Evolutionary conservation across 2,797 vertebrate species (phyloP), one percentile per base, ranked within the genome.

Genomic region (Sebastolobus alascanus): DNA sequence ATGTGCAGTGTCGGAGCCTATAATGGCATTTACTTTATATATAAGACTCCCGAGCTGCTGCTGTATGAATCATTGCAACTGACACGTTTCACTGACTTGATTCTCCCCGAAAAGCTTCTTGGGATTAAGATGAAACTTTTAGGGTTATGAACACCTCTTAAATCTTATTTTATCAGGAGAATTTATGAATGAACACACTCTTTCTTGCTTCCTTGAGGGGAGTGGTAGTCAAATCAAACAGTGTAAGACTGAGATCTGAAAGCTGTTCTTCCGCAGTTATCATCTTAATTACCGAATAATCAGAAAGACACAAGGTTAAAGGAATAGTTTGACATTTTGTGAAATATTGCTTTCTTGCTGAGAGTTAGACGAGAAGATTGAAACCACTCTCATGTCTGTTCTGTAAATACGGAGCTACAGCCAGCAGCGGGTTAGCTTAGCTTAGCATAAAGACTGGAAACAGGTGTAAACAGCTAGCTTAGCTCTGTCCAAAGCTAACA

Each of bases 21-120:
- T 87, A 77, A 85, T 78, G 78, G 38, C 76, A 73, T 77, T 72
- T 61, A 25, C n/a, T 75, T 68, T 33, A 72, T 68, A 66, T 33
- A 66, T 33, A 46, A 67, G 55, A 65, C 27, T 68, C 56, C 63
- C 35, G 5, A 38, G 58, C 46, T 68, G 68, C 73, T 59, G 59
- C 67, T 50, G 64, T 29, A 66, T 75, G 3, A 70, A 16, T 27
- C 20, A 18, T 33, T 25, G 78, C 22, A 55, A 38, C 20, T 37
- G 10, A 75, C 35, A 63, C 22, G 55, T 82, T 68, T 80, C 25
- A 64, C 61, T 54, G 31, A 38, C 5, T 35, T 74, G 22, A 80
- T 66, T 79, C 68, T 65, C 33, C 20, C 10, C n/a, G 11, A 59
- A 35, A 70, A 37, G 22, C 22, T 46, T 54, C 55, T 79, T 35